phyloP scores from a whole-genome alignment of 2,113 vertebrate genomes.

The Martes martes region DNA sequence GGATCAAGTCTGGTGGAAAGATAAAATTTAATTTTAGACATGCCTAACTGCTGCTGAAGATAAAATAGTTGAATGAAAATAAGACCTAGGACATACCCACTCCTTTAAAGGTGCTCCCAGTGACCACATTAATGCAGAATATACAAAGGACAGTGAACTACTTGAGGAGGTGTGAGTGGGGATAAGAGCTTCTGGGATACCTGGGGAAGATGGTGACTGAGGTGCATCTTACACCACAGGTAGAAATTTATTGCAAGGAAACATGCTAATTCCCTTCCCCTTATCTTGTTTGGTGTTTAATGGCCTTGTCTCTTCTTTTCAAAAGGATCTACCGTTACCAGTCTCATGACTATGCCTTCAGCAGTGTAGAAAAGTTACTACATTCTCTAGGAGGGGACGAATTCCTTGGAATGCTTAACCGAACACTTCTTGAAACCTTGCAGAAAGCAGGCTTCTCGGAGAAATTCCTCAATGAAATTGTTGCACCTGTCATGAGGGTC shows the following conservation, averaged over 20 bases:
- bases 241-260: not conserved
- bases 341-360: constrained; percentile 93
- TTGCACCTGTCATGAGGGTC: constrained; percentile 86
- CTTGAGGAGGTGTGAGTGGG: not conserved
- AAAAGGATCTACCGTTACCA: constrained; percentile 96
- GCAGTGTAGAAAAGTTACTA: constrained; percentile 88
- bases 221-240: not conserved
- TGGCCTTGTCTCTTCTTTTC: not conserved
- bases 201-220: not conserved
- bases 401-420: constrained; percentile 87
- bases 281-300: not conserved
- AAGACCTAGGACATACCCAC: not conserved
- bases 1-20: not conserved
- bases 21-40: not conserved
- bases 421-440: constrained; percentile 90
- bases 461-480: constrained; percentile 89
- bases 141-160: not conserved
- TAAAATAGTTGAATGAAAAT: not conserved
- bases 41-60: not conserved
- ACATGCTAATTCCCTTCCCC: not conserved
- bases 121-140: not conserved
- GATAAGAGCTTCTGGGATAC: not conserved
- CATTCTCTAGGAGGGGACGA: constrained; percentile 89
- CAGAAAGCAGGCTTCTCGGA: constrained; percentile 91
- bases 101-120: not conserved